Percentiles rank a stretch among this genome's conserved stretches.
phyloP scores from a whole-genome alignment of 2,113 vertebrate genomes.

The Grammomys surdaster region DNA sequence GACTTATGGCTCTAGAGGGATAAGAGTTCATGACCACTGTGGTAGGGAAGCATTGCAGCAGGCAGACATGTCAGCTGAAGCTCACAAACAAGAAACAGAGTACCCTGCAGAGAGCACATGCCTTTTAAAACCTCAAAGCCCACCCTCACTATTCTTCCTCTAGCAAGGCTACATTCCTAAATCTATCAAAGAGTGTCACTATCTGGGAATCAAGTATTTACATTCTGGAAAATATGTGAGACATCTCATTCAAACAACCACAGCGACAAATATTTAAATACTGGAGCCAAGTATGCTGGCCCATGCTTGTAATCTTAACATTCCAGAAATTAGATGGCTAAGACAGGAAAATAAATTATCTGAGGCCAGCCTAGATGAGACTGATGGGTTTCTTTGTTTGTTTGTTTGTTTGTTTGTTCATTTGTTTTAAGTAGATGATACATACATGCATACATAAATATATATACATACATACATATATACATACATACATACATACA shows the following conservation, averaged over 20 bases:
- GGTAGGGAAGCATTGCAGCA: too few relatives aligned
- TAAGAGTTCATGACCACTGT: too few relatives aligned
- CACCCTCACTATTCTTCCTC: background rate
- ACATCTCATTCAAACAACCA: background rate
- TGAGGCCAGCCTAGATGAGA: background rate
- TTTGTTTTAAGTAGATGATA: background rate
- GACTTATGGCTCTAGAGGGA: background rate
- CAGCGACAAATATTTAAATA: conserved; percentile 39
- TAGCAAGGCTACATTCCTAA: background rate
- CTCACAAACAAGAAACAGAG: background rate
- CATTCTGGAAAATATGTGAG: background rate
- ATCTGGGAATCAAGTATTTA: background rate
- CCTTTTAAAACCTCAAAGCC: background rate
- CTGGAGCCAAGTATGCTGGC: background rate
- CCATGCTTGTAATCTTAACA: background rate
- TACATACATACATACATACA: background rate
- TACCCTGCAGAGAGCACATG: background rate
- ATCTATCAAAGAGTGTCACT: background rate
- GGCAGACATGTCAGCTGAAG: background rate
- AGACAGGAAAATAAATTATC: background rate
- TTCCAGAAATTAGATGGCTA: background rate
- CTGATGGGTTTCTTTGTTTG: background rate
- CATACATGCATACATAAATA: background rate
- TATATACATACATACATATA: background rate
- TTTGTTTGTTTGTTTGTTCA: background rate